Conservation (phyloP, 2,888 invertebrate species). For the Isoperla grammatica region DNA sequence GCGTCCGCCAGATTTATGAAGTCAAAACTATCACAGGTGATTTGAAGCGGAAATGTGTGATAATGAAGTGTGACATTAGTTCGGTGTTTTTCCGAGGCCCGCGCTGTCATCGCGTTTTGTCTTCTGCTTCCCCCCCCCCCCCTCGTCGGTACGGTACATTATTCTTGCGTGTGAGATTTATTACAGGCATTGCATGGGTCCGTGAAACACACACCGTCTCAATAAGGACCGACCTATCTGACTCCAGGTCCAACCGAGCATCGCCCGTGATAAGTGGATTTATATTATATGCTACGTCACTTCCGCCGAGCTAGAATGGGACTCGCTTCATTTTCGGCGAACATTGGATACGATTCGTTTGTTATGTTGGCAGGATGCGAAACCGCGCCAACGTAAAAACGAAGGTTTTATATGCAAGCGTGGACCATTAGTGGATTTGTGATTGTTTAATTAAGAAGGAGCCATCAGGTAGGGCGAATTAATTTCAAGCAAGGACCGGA, state of each 20-base stretch:
- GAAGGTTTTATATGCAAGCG: too few relatives aligned
- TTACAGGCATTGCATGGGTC: slow-evolving; percentile 12
- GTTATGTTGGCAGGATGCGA: too few relatives aligned
- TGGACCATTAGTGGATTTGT: too few relatives aligned
- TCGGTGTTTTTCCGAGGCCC: neutral
- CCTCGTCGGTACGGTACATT: neutral
- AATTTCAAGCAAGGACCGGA: too few relatives aligned
- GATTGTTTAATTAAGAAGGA: too few relatives aligned
- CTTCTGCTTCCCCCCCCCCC: too few relatives aligned
- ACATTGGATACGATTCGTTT: too few relatives aligned
- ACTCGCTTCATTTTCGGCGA: too few relatives aligned
- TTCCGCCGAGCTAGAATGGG: slow-evolving; percentile 1
- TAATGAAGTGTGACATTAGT: slow-evolving; percentile 1
- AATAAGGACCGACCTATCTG: too few relatives aligned
- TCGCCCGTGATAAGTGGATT: slow-evolving; percentile 7
- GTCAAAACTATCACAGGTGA: slow-evolving; percentile 4
- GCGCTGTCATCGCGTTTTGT: neutral
- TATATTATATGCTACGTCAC: slow-evolving; percentile 8
- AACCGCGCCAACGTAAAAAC: too few relatives aligned
- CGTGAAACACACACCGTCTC: neutral
- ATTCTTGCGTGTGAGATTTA: slow-evolving; percentile 3
- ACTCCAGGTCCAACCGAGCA: too few relatives aligned
- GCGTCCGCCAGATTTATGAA: slow-evolving; percentile 1
- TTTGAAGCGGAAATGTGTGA: slow-evolving; percentile 1
- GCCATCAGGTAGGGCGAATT: too few relatives aligned